phyloP scores from a whole-genome alignment of 2,888 invertebrate genomes.

The Tyria jacobaeae region DNA sequence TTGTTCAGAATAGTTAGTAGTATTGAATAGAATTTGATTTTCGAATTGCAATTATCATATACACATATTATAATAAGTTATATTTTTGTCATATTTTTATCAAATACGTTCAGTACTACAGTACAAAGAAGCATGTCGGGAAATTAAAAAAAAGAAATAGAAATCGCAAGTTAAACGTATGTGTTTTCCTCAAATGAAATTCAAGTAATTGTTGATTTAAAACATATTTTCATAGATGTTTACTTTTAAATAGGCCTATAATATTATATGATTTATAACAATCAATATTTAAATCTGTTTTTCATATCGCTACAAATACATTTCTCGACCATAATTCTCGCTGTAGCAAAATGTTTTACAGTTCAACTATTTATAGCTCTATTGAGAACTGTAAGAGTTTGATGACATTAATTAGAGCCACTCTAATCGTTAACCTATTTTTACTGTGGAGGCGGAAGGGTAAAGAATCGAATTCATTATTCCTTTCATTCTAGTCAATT shows the following conservation, averaged over 20 bases:
- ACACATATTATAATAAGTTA: no score
- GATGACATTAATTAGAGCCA: conserved; percentile 71
- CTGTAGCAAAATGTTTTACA: conserved; percentile 55
- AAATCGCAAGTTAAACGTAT: no score
- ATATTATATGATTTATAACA: not conserved
- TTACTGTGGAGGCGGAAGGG: conserved; percentile 45
- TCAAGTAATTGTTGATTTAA: not conserved
- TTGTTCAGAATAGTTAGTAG: no score
- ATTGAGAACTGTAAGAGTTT: conserved; percentile 55
- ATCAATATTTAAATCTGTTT: conserved; percentile 2
- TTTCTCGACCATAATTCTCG: conserved; percentile 9
- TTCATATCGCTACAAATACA: conserved; percentile 1
- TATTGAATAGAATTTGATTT: no score
- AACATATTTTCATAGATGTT: not conserved
- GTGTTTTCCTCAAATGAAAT: no score
- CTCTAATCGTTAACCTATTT: conserved; percentile 79
- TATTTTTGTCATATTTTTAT: no score
- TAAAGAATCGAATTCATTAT: conserved; percentile 49
- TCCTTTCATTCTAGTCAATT: conserved; percentile 40
- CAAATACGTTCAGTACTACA: no score
- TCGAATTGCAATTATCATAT: no score
- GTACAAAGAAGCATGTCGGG: no score
- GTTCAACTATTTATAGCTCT: conserved; percentile 64
- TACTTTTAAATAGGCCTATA: not conserved
- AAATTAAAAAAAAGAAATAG: no score